Evolutionary conservation across 2,797 vertebrate species (phyloP).

Genomic region (Sarcoramphus papa): DNA sequence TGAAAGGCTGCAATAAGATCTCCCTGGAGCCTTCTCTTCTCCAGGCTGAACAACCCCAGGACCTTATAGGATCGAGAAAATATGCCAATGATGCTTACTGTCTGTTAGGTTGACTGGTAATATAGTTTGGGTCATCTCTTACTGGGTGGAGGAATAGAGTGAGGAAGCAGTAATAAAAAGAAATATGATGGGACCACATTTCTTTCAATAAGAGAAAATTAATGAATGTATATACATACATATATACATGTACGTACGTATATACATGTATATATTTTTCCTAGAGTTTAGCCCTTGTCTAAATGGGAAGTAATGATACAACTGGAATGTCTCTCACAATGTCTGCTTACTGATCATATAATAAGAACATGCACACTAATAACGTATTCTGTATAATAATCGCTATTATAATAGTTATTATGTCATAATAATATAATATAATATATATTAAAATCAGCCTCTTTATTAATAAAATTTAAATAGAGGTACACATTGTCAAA

Average conservation of each 20-base stretch:
- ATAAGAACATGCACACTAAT: not conserved
- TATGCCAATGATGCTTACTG: not conserved
- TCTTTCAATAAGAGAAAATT: not conserved
- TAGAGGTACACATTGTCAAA: not conserved
- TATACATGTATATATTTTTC: not conserved
- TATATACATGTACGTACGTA: not conserved
- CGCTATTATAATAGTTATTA: not conserved
- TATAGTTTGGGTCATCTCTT: not conserved
- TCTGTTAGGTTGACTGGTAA: not conserved
- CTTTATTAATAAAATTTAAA: not conserved
- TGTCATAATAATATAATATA: not conserved
- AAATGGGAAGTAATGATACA: constrained; percentile 12
- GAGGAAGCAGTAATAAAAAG: not conserved
- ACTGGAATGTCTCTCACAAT: constrained; percentile 25
- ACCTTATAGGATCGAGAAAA: not conserved
- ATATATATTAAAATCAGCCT: not conserved
- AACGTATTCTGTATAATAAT: not conserved
- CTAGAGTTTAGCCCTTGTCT: not conserved
- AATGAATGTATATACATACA: not conserved
- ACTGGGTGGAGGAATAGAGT: not conserved
- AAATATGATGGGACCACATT: not conserved
- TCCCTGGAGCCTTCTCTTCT: not conserved
- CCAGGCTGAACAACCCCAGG: not conserved
- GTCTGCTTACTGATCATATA: not conserved
- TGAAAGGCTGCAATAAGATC: not conserved